Conservation (phyloP, 2,888 invertebrate species). For the Heliconius aoede region DNA sequence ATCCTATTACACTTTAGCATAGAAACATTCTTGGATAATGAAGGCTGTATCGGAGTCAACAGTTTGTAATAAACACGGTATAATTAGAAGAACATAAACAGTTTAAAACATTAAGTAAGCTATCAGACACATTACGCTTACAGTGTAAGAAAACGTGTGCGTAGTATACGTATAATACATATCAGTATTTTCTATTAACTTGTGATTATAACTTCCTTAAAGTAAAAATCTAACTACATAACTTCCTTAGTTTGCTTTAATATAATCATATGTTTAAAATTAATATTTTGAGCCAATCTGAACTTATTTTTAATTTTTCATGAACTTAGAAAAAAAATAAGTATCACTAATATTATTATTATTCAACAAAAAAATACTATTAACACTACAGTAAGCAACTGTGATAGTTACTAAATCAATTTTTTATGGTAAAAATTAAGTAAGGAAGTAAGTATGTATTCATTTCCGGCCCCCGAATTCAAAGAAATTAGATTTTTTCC, state of each 20-base stretch:
- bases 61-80: constrained; percentile 19
- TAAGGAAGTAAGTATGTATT: too few species aligned
- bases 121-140: constrained; percentile 22
- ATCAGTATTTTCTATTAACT: background rate
- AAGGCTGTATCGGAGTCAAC: background rate
- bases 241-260: background rate
- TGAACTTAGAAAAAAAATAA: background rate
- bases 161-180: background rate
- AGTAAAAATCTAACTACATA: too few species aligned
- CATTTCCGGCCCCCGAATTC: background rate
- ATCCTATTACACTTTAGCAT: background rate
- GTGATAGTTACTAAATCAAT: too few species aligned
- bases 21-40: background rate
- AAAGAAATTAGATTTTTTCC: background rate
- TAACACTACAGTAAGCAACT: too few species aligned
- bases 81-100: constrained; percentile 25
- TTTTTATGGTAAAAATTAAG: background rate
- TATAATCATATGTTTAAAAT: background rate
- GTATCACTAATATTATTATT: too few species aligned
- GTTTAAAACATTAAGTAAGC: constrained; percentile 18
- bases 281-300: background rate
- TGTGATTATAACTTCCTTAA: background rate
- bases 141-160: constrained; percentile 14
- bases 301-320: background rate
- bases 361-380: too few species aligned